Percentiles rank a stretch among this genome's conserved stretches.
Evolutionary conservation across 2,113 vertebrate genomes (phyloP).

Genomic region (Carassius gibelio): DNA sequence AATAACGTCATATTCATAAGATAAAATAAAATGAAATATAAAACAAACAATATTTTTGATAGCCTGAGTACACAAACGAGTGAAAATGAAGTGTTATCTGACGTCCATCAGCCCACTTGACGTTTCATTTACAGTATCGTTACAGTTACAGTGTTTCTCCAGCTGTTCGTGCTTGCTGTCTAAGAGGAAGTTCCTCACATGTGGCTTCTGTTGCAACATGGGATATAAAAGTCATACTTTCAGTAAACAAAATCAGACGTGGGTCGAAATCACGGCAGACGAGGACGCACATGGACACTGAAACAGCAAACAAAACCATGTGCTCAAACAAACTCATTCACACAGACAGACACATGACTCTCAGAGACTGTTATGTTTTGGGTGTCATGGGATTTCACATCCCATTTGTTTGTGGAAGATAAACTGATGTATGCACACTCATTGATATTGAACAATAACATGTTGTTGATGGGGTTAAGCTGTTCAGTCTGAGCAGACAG

Average conservation of each 20-base stretch:
- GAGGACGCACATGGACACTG: neutral
- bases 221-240: neutral
- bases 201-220: neutral
- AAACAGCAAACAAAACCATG: neutral
- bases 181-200: neutral
- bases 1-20: too few species aligned
- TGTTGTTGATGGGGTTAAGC: slow-evolving; percentile 9
- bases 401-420: neutral
- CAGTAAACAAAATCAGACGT: neutral
- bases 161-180: neutral
- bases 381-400: neutral
- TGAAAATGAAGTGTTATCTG: neutral
- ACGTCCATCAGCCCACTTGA: neutral
- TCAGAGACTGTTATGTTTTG: slow-evolving; percentile 1
- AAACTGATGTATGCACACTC: neutral
- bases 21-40: too few species aligned
- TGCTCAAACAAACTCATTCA: neutral
- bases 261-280: neutral
- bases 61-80: neutral
- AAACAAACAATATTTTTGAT: too few species aligned
- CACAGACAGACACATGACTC: neutral
- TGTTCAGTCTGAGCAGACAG: neutral
- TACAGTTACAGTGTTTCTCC: neutral
- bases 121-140: neutral
- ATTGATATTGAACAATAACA: neutral